Percentiles rank a stretch among this genome's conserved stretches.
Conservation (phyloP, 1,140 invertebrate genomes). For the Penaeus japonicus region DNA sequence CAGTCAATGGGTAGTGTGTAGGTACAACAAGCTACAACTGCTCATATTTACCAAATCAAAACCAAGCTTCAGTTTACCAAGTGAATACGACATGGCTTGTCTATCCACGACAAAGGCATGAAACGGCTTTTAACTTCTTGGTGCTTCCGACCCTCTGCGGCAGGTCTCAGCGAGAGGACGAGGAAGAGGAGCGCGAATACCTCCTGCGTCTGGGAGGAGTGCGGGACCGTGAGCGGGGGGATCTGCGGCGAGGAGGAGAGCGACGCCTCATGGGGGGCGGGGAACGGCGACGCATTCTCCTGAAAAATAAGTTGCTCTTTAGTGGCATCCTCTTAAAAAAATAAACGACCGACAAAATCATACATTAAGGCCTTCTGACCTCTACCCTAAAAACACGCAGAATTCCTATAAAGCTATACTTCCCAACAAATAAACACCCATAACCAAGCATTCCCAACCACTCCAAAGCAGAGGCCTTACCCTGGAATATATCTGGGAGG, state of each 20-base stretch:
- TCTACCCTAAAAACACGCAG: background rate
- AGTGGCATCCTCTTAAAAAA: background rate
- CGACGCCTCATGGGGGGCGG: conserved; percentile 67
- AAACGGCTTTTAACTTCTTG: too few relatives aligned
- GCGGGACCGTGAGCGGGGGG: conserved; percentile 23
- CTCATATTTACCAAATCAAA: too few relatives aligned
- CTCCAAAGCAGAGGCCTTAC: background rate
- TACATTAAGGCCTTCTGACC: background rate
- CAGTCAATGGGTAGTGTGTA: too few relatives aligned
- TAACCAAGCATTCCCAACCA: background rate
- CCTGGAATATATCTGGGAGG: conserved; percentile 58
- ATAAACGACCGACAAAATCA: too few relatives aligned
- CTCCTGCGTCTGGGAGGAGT: conserved; percentile 36
- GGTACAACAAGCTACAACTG: too few relatives aligned
- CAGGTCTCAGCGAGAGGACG: conserved; percentile 10
- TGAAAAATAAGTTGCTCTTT: background rate
- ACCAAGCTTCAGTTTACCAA: too few relatives aligned
- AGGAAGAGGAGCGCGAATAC: conserved; percentile 36
- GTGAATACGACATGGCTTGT: too few relatives aligned
- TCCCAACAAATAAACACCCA: background rate
- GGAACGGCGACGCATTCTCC: conserved; percentile 47
- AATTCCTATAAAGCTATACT: background rate
- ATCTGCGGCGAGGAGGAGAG: conserved; percentile 68
- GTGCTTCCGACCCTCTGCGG: too few relatives aligned
- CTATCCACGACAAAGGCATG: too few relatives aligned